These are phyloP conservation scores for Lysiphlebus fabarum DNA, from an alignment of 1,140 invertebrate species.

Conservation along the genomic window DNA sequence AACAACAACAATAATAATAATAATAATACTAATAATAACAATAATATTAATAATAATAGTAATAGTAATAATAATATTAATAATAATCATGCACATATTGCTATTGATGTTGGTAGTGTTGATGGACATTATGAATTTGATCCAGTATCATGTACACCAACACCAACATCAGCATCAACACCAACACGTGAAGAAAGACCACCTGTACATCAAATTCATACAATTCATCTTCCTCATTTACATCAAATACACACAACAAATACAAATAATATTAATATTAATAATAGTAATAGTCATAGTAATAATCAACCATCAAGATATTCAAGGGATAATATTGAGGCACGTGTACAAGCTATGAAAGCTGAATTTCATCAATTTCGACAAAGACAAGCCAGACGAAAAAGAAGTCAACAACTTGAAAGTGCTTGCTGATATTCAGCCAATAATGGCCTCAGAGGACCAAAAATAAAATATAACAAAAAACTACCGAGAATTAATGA, in stretches of 20 bases:
- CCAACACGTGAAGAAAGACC: constrained; percentile 60
- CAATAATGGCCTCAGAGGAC: too few relatives aligned
- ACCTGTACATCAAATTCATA: constrained; percentile 48
- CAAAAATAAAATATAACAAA: too few relatives aligned
- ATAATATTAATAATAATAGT: too few relatives aligned
- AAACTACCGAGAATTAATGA: too few relatives aligned
- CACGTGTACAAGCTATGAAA: constrained; percentile 89
- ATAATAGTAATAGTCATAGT: too few relatives aligned
- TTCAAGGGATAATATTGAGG: constrained; percentile 75
- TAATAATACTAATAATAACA: constrained; percentile 33
- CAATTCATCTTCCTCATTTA: constrained; percentile 41
- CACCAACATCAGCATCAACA: constrained; percentile 65
- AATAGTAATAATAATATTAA: constrained; percentile 41
- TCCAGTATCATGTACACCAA: constrained; percentile 69
- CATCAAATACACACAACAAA: constrained; percentile 42
- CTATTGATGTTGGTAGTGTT: constrained; percentile 78
- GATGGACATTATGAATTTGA: constrained; percentile 96
- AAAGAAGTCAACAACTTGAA: constrained; percentile 67
- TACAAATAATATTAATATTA: neutral
- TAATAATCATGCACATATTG: constrained; percentile 38
- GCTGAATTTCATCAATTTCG: constrained; percentile 93
- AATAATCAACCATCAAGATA: constrained; percentile 50
- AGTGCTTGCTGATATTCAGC: constrained; percentile 66
- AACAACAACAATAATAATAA: constrained; percentile 35
- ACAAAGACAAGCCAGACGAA: constrained; percentile 75